Evolutionary conservation across 2,888 invertebrate genomes (phyloP).

Genomic region (Drosophila vallismaia): DNA sequence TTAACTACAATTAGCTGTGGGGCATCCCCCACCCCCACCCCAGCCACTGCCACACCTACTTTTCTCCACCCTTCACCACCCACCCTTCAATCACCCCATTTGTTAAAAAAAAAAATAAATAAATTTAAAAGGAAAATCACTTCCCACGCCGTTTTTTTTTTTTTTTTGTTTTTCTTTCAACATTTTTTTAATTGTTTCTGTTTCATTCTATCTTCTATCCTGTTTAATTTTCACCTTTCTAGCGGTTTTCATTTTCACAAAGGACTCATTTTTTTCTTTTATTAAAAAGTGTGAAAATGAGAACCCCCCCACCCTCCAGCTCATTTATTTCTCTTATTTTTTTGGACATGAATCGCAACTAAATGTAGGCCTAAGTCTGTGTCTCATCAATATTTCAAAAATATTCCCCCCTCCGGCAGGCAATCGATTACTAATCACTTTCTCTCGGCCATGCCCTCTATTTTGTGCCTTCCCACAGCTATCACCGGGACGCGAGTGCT

Average conservation of each 20-base stretch:
- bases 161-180: background rate
- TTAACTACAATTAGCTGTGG: constrained; percentile 15
- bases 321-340: constrained; percentile 8
- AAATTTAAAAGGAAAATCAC: constrained; percentile 1
- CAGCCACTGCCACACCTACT: constrained; percentile 5
- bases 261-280: background rate
- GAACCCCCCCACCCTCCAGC: no score
- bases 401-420: background rate
- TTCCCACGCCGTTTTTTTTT: background rate
- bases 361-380: constrained; percentile 52
- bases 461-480: constrained; percentile 85
- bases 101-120: background rate
- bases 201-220: constrained; percentile 1
- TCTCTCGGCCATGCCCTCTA: background rate
- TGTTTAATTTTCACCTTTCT: background rate
- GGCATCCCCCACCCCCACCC: background rate
- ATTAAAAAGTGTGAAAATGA: constrained; percentile 9
- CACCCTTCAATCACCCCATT: background rate
- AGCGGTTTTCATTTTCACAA: constrained; percentile 17
- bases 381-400: constrained; percentile 10
- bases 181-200: background rate
- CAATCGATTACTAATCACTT: constrained; percentile 19
- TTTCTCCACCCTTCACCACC: background rate
- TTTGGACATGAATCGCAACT: constrained; percentile 39
- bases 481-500: constrained; percentile 92